Evolutionary conservation across 2,797 vertebrate genomes (phyloP), one percentile per base, ranked within the genome.

Genomic region (Lithobates pipiens): DNA sequence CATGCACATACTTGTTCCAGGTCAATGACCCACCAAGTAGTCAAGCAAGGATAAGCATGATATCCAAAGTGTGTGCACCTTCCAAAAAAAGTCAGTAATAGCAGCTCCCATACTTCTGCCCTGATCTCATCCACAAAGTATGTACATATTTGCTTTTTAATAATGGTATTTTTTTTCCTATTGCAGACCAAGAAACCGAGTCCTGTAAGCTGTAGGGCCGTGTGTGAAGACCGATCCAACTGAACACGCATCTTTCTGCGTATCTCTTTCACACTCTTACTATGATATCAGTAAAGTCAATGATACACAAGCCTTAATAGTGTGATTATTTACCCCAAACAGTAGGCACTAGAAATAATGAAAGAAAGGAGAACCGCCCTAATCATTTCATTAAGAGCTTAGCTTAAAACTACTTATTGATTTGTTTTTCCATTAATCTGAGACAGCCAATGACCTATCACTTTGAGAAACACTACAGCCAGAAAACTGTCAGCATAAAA

Each of bases 311-410:
- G 10, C 29, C 76, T 77, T 78, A 73, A 79, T 57, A 46, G 76
- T 78, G 61, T 87, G 69, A 83, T 83, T 83, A 87, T 87, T 87
- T 83, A 79, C 76, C 73, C 83, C 42, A 69, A 73, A 82, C 57
- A 85, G 10, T 46, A 85, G 57, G 73, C 68, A 71, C 27, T 70
- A 79, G 29, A 79, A 67, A 18, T 68, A 63, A 50, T 32, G 50
- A 63, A 72, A 80, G 77, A 29, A 21, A 10, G 27, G 25, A 71
- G 79, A 50, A 54, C 65, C 74, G 5, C 79, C 81, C 71, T 87
- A 87, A 87, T 83, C 70, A 87, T 87, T 87, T 83, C 57, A 74
- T 69, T 86, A 86, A 73, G 76, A 67, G 76, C 80, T 57, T 16
- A 67, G 75, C 57, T 65, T 83, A 83, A 82, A 86, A 76, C 76